phyloP scores from a whole-genome alignment of 2,888 invertebrate genomes.

The Buathra laborator region DNA sequence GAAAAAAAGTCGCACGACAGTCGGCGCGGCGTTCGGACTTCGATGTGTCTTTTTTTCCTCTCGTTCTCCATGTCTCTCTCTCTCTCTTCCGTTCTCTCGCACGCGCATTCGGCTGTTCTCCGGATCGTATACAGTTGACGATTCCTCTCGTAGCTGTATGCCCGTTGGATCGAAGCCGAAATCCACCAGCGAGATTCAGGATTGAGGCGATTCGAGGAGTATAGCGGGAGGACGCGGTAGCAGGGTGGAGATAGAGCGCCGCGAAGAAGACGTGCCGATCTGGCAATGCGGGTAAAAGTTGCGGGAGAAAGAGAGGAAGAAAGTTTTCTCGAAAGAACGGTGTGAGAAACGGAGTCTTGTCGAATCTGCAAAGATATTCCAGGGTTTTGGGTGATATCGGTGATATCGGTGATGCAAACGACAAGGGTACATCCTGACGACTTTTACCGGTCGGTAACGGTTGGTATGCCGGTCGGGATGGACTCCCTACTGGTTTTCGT shows the following conservation, averaged over 20 bases:
- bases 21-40: constrained; percentile 73
- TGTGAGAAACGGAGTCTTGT: neutral
- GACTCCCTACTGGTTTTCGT: neutral
- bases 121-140: constrained; percentile 21
- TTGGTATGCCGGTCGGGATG: neutral
- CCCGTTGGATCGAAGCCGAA: constrained; percentile 32
- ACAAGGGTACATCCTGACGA: constrained; percentile 25
- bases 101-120: constrained; percentile 15
- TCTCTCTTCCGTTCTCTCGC: constrained; percentile 14
- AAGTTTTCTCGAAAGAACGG: constrained; percentile 51
- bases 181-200: constrained; percentile 49
- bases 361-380: constrained; percentile 49
- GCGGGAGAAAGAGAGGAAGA: constrained; percentile 52
- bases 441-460: neutral
- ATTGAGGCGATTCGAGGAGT: constrained; percentile 43
- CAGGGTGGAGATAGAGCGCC: constrained; percentile 25
- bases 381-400: constrained; percentile 43
- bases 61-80: constrained; percentile 28
- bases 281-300: constrained; percentile 26
- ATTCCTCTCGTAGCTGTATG: constrained; percentile 56
- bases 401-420: constrained; percentile 51
- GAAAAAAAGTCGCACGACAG: constrained; percentile 78
- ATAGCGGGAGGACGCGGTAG: neutral
- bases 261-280: constrained; percentile 62
- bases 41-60: constrained; percentile 52